Evolutionary conservation across 2,113 vertebrate species (phyloP).

Genomic region (Aspiorhynchus laticeps): DNA sequence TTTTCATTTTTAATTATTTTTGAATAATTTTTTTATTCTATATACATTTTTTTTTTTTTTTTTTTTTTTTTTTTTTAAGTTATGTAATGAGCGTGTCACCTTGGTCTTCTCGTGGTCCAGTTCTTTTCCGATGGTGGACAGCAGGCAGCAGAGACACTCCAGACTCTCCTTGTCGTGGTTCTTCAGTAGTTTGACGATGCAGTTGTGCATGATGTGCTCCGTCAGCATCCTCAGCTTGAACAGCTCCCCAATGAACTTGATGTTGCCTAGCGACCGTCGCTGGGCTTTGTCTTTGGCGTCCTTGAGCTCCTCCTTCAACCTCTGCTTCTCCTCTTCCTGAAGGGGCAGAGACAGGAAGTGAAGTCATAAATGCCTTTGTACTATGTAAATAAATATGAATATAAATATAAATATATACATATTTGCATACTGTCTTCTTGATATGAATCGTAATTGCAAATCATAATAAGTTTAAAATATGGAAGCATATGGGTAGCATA

Average conservation of each 20-base stretch:
- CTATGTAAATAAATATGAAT: neutral
- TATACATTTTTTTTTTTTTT: no score
- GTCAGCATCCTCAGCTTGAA: slow-evolving; percentile 99
- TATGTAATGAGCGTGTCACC: slow-evolving; percentile 67
- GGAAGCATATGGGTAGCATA: no score
- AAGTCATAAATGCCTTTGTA: neutral
- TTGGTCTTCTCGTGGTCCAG: slow-evolving; percentile 94
- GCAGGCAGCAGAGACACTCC: slow-evolving; percentile 93
- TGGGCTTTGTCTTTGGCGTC: slow-evolving; percentile 87
- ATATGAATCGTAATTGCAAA: no score
- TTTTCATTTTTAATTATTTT: no score
- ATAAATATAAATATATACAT: no score
- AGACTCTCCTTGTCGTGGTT: slow-evolving; percentile 97
- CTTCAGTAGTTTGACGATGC: slow-evolving; percentile 95
- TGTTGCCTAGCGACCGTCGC: slow-evolving; percentile 93
- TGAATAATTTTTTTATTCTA: no score
- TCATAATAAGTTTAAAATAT: no score
- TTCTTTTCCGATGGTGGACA: slow-evolving; percentile 97
- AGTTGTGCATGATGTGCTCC: slow-evolving; percentile 98
- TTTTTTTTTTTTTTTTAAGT: no score
- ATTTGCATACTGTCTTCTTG: no score
- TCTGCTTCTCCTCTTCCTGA: slow-evolving; percentile 88
- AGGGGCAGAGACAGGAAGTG: neutral
- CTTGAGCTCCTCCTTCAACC: slow-evolving; percentile 86
- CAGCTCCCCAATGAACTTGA: slow-evolving; percentile 97